A percentile compares a stretch with the other conserved stretches of the same genome.
Evolutionary conservation across 2,888 invertebrate species (phyloP).

Genomic region (Netelia inedita): DNA sequence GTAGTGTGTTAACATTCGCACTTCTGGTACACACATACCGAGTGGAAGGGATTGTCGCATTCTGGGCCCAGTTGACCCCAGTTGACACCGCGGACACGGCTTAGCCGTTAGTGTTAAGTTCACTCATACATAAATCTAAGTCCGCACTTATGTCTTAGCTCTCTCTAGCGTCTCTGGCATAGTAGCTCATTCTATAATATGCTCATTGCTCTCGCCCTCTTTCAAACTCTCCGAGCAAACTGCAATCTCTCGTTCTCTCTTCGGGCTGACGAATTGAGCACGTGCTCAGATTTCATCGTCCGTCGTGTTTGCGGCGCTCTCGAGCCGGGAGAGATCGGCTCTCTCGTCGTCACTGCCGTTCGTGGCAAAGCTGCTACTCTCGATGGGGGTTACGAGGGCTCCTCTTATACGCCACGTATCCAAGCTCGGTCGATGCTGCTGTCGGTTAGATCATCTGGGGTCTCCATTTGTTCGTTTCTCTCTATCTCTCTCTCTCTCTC

Average conservation of each 20-base stretch:
- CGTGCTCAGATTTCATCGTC: conserved; percentile 85
- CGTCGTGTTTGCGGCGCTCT: conserved; percentile 43
- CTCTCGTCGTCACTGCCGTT: conserved; percentile 3
- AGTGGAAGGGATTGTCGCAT: conserved; percentile 84
- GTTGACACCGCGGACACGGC: conserved; percentile 83
- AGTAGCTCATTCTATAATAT: conserved; percentile 33
- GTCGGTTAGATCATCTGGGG: conserved; percentile 83
- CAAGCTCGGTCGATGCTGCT: conserved; percentile 50
- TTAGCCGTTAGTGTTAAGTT: conserved; percentile 85
- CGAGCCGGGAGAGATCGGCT: conserved; percentile 41
- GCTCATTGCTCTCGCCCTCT: conserved; percentile 51
- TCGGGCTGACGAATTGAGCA: conserved; percentile 82
- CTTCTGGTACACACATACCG: conserved; percentile 62
- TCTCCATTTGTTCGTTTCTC: conserved; percentile 58
- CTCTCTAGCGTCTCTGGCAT: conserved; percentile 30
- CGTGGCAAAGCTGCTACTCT: conserved; percentile 18
- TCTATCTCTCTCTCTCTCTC: conserved; percentile 16
- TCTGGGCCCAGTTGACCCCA: conserved; percentile 85
- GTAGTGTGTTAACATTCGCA: conserved; percentile 75
- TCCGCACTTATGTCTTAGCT: conserved; percentile 81
- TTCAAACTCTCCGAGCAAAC: conserved; percentile 53
- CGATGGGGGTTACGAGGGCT: conserved; percentile 49
- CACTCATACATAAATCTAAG: conserved; percentile 84
- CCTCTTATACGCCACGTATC: conserved; percentile 48
- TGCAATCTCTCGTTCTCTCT: conserved; percentile 60